Conservation (phyloP, 2,797 vertebrate species). For the Tragopan temminckii region DNA sequence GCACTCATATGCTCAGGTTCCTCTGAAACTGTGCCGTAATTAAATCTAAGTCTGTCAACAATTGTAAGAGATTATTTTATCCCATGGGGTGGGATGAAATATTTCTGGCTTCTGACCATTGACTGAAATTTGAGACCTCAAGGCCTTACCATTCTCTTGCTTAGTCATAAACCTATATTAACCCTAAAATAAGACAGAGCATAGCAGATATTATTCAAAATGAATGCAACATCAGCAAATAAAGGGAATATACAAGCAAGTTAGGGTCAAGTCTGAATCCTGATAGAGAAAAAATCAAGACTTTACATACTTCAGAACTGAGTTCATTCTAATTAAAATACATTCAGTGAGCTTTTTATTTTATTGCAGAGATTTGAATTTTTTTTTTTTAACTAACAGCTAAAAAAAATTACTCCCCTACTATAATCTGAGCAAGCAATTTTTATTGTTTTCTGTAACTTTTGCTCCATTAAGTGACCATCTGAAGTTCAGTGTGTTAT, state of each 20-base stretch:
- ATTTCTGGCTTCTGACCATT: not conserved
- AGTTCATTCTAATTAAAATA: not conserved
- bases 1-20: conserved; percentile 13
- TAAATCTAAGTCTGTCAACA: conserved; percentile 41
- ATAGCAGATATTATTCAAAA: not conserved
- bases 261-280: not conserved
- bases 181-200: not conserved
- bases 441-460: not conserved
- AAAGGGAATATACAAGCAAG: not conserved
- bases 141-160: not conserved
- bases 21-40: conserved; percentile 5
- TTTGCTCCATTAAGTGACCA: not conserved
- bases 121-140: not conserved
- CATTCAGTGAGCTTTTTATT: not conserved
- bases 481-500: not conserved
- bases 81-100: not conserved
- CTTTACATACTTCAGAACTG: not conserved
- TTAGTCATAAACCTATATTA: not conserved
- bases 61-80: conserved; percentile 17
- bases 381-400: not conserved
- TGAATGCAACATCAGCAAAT: not conserved
- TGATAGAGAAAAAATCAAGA: not conserved
- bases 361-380: not conserved
- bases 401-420: not conserved
- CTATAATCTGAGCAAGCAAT: not conserved